Evolutionary conservation across 2,888 invertebrate species (phyloP).

Genomic region (Tipula vernalis): DNA sequence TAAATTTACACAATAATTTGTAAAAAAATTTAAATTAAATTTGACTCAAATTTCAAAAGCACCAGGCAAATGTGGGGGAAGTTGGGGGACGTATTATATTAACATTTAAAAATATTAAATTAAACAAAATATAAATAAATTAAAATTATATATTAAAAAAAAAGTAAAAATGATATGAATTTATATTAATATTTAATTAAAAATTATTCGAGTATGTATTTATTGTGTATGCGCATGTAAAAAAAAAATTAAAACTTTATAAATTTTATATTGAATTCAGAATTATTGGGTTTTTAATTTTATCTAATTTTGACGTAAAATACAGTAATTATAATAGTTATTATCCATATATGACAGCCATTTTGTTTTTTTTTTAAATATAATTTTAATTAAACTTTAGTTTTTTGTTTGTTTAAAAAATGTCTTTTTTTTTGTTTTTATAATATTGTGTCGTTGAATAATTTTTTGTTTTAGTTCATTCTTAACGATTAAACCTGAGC

Average conservation of each 20-base stretch:
- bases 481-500: conserved; percentile 45
- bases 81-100: not conserved
- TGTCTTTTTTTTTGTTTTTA: not conserved
- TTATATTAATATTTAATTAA: not conserved
- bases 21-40: not conserved
- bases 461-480: not conserved
- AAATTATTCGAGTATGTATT: not conserved
- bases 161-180: no score
- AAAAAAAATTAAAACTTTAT: not conserved
- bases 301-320: not conserved
- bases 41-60: not conserved
- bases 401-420: not conserved
- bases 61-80: not conserved
- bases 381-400: not conserved
- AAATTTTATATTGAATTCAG: not conserved
- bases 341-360: not conserved
- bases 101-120: not conserved
- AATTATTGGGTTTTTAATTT: not conserved
- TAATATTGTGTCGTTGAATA: not conserved
- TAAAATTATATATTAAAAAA: not conserved
- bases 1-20: not conserved
- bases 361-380: not conserved
- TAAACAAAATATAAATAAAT: not conserved
- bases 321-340: not conserved
- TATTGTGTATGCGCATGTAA: not conserved